Conservation (phyloP, 2,888 invertebrate genomes). For the Galeruca laticollis region DNA sequence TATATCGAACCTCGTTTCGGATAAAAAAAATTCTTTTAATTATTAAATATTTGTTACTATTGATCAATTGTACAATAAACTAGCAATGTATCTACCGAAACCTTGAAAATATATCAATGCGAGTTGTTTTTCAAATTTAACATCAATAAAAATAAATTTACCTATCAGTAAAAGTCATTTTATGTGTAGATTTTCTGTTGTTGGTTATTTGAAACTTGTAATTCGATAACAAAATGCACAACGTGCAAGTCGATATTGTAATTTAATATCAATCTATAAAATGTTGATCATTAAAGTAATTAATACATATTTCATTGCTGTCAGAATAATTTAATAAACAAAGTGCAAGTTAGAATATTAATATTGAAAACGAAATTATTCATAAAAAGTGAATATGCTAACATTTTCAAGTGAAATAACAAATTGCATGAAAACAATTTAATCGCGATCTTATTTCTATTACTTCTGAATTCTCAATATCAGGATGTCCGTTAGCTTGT, state of each 20-base stretch:
- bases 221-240: not conserved
- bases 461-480: too few species aligned
- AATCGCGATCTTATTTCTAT: too few species aligned
- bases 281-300: not conserved
- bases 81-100: too few species aligned
- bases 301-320: not conserved
- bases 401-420: too few species aligned
- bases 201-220: not conserved
- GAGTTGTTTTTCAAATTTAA: not conserved
- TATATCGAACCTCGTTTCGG: not conserved
- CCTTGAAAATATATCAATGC: too few species aligned
- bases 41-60: too few species aligned
- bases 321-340: not conserved
- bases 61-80: not conserved
- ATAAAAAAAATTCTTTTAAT: too few species aligned
- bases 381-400: too few species aligned
- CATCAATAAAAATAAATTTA: too few species aligned
- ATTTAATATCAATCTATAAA: not conserved
- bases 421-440: too few species aligned
- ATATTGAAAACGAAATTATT: not conserved
- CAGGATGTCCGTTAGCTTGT: too few species aligned
- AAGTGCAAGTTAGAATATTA: constrained; percentile 1
- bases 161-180: not conserved
- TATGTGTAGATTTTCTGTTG: not conserved
- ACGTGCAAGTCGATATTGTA: not conserved